Percentiles rank a stretch among this genome's conserved stretches.
phyloP scores from a whole-genome alignment of 2,113 vertebrate species.

The Thunnus maccoyii region DNA sequence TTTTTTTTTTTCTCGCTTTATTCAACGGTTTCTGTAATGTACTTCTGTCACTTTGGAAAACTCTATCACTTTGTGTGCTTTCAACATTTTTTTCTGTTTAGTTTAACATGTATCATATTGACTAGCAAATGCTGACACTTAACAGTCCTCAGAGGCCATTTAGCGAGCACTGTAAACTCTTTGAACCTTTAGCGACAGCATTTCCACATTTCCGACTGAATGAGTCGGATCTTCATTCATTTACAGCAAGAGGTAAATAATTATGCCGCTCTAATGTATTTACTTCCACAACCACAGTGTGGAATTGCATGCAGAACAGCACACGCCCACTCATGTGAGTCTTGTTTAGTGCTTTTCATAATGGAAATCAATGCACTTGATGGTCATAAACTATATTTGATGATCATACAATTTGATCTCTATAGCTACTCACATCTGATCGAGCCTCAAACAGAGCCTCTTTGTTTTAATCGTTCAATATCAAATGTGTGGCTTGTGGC shows the following conservation, averaged over 20 bases:
- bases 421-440: conserved; percentile 51
- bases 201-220: conserved; percentile 39
- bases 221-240: conserved; percentile 31
- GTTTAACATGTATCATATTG: conserved; percentile 38
- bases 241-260: conserved; percentile 48
- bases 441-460: conserved; percentile 34
- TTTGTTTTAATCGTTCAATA: conserved; percentile 40
- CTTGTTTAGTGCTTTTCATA: conserved; percentile 56
- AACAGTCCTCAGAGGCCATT: conserved; percentile 28
- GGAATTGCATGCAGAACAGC: conserved; percentile 23
- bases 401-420: conserved; percentile 63
- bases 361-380: conserved; percentile 60
- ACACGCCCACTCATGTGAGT: conserved; percentile 13
- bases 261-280: conserved; percentile 32
- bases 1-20: conserved; percentile 18
- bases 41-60: conserved; percentile 51
- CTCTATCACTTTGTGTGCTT: conserved; percentile 45
- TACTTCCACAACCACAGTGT: conserved; percentile 12
- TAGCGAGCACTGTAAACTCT: conserved; percentile 13
- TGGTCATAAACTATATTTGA: conserved; percentile 60
- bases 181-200: conserved; percentile 24
- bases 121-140: conserved; percentile 32
- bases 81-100: conserved; percentile 53
- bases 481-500: conserved; percentile 16
- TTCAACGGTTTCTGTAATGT: conserved; percentile 57